These are phyloP conservation scores for Melinaea menophilus DNA, from an alignment of 2,888 invertebrate genomes.

Conservation along the genomic window DNA sequence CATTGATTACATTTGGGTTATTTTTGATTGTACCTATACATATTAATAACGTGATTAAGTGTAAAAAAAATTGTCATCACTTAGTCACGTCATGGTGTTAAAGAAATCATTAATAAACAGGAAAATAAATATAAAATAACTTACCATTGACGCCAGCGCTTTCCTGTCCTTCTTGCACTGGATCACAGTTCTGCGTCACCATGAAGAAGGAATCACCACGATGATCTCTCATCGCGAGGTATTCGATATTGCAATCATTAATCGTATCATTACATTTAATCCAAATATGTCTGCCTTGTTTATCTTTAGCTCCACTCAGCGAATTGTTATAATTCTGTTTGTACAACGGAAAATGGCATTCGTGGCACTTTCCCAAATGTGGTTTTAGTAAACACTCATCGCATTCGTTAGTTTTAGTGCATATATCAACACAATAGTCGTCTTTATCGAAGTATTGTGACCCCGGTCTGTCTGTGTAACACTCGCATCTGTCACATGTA, in stretches of 20 bases:
- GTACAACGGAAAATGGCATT: conserved; percentile 32
- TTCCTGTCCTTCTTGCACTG: conserved; percentile 25
- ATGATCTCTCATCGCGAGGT: conserved; percentile 46
- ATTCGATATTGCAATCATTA: conserved; percentile 43
- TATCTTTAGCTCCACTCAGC: conserved; percentile 37
- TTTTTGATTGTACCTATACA: too few species aligned
- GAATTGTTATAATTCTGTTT: conserved; percentile 41
- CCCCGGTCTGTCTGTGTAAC: conserved; percentile 48
- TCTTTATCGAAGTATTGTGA: conserved; percentile 57
- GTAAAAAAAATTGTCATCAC: too few species aligned
- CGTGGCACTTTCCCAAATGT: conserved; percentile 36
- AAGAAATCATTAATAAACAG: conserved; percentile 4
- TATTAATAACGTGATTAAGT: too few species aligned
- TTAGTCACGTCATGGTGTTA: too few species aligned
- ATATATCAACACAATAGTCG: conserved; percentile 55
- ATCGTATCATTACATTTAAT: conserved; percentile 48
- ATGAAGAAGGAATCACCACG: conserved; percentile 43
- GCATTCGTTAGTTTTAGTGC: conserved; percentile 45
- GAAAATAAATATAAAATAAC: conserved; percentile 20
- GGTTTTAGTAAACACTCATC: conserved; percentile 48
- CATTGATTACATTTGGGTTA: too few species aligned
- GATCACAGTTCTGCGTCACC: conserved; percentile 47
- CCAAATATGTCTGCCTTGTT: conserved; percentile 47
- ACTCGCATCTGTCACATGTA: conserved; percentile 51
- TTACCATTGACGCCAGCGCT: conserved; percentile 46